Evolutionary conservation across 2,888 invertebrate species (phyloP).

Genomic region (Zygaena filipendulae): DNA sequence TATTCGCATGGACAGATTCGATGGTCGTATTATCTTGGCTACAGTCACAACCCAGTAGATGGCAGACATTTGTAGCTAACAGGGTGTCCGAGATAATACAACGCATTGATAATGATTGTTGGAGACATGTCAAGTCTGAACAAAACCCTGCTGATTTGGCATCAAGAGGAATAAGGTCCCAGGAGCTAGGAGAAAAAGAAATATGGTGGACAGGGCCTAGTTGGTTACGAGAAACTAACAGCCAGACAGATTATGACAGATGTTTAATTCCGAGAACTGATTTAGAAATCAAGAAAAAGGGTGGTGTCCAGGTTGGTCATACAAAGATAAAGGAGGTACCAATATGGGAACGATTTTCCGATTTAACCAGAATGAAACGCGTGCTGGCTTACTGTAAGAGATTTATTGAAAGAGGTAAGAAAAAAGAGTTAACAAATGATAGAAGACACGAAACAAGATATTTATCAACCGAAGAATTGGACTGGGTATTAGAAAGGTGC

Average conservation of each 20-base stretch:
- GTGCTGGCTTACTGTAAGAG: too few relatives aligned
- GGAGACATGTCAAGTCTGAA: conserved; percentile 2
- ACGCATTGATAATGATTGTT: neutral
- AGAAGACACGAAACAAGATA: conserved; percentile 1
- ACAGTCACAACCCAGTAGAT: neutral
- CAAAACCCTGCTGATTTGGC: conserved; percentile 8
- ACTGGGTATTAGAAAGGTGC: conserved; percentile 12
- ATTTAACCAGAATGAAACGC: too few relatives aligned
- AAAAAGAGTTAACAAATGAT: conserved; percentile 3
- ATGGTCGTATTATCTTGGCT: conserved; percentile 4
- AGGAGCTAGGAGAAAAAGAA: conserved; percentile 5
- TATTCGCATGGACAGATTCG: conserved; percentile 9
- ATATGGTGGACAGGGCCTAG: conserved; percentile 15
- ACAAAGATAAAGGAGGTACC: too few relatives aligned
- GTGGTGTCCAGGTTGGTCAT: too few relatives aligned
- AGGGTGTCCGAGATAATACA: conserved; percentile 1
- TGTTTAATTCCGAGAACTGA: conserved; percentile 2
- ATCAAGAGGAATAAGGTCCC: conserved; percentile 3
- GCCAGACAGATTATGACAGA: conserved; percentile 4
- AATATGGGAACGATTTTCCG: too few relatives aligned
- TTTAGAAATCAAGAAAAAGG: conserved; percentile 4
- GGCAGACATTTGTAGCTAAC: conserved; percentile 3
- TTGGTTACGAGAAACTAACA: conserved; percentile 10
- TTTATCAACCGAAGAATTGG: conserved; percentile 9
- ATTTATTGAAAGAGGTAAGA: too few relatives aligned